Evolutionary conservation across 2,797 vertebrate genomes (phyloP), one percentile per base, ranked within the genome.

Genomic region (Halcyon smyrnensis): DNA sequence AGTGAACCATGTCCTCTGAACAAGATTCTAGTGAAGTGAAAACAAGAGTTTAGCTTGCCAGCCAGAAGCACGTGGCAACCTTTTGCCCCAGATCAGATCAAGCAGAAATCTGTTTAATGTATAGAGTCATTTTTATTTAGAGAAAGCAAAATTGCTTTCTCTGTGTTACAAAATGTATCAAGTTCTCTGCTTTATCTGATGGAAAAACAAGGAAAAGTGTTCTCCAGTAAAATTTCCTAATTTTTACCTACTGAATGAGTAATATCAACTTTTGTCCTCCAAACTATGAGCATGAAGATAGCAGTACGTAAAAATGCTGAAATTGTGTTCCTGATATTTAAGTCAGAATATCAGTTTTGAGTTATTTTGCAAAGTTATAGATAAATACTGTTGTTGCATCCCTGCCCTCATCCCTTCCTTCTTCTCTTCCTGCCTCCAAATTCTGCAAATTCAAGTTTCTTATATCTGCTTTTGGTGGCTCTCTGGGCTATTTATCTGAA

Each of bases 41-140:
- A 95, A 90, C 60, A 90, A 64, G 60, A 64, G 20, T 92, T 77
- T 81, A 84, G 24, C 88, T 87, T 93, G 20, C 60, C 71, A 84
- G n/a, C 14, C 50, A 65, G 45, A 80, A 96, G 45, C 15, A 69
- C n/a, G 25, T 13, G 14, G 48, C 79, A 86, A 96, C 84, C 86
- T 97, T 96, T 81, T 83, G 64, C 50, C 70, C 84, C 32, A 90
- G 50, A 74, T 74, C 54, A 82, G n/a, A 81, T 93, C n/a, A 80
- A 83, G 48, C 45, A 80, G 34, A 90, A 93, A 89, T 83, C 60
- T 67, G 63, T 92, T 94, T 90, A 84, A 92, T 4, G 1, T 56
- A 53, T 28, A 83, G n/a, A 62, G 46, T 64, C 4, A 20, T 39
- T 90, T 93, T 93, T 83, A 59, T 95, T 89, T 86, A 82, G 32